Base-by-base conservation (phyloP, 2,888 invertebrate species). In the Stenotaenia linearis region DNA sequence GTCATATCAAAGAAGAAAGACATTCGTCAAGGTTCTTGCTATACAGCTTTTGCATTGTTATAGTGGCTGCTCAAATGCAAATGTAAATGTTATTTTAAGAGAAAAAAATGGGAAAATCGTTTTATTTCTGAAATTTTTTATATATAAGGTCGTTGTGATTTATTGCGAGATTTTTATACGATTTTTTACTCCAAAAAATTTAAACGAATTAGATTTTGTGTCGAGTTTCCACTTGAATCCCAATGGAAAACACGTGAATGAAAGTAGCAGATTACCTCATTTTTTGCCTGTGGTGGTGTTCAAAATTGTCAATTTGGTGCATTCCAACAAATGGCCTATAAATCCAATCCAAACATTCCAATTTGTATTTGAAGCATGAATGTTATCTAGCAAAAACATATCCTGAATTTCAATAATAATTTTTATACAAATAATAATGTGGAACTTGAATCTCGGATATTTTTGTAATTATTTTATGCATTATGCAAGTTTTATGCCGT, bases 51-150 rank as follows among this genome's bases (percentile, higher is more conserved):
- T 69, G 69, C 69, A 69, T 25, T 69, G 69, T 69, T 28, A 23
- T 69, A 28, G 69, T 69, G 69, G 69, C 69, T 69, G 69, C 69
- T 69, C 69, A 69, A 69, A 69, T 69, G 69, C 69, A 69, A 69
- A 28, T 25, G 25, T 28, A 69, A 69, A 69, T 69, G 69, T 69
- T 69, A 69, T 69, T 69, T 69, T 69, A 69, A 28, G 25, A 40
- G 9, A 28, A 69, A 28, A 25, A 25, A 69, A 28, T 69, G 69
- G 69, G 69, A 69, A 69, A 69, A 69, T 50, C 18, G 69, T 28
- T 69, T 69, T 69, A 69, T 69, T 69, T 69, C 69, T 69, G 69
- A 69, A 23, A 69, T 69, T 69, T 69, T 69, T 69, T 69, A 69
- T 28, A 69, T n/a, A n/a, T 69, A 50, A n/a, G 69, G 69, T 69